Conservation (phyloP, 2,797 vertebrate species). For the Rhabdomys pumilio region DNA sequence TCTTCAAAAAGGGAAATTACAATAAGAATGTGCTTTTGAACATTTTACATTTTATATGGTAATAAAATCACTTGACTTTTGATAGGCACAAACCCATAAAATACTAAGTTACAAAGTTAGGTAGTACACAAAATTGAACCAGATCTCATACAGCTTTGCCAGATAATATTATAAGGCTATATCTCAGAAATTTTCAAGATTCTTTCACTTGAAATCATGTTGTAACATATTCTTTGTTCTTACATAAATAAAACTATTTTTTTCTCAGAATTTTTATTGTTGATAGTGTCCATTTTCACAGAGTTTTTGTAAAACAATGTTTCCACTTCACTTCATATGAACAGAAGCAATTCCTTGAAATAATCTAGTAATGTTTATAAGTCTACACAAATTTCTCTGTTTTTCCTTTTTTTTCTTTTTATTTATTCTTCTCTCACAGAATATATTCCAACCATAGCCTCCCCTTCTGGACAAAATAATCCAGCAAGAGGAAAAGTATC, state of each 20-base stretch:
- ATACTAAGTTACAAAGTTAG: conserved; percentile 13
- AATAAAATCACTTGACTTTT: conserved; percentile 11
- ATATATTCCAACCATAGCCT: neutral
- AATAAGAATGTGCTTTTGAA: neutral
- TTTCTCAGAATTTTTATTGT: conserved; percentile 28
- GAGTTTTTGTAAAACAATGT: neutral
- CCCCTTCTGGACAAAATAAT: neutral
- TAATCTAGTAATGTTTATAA: neutral
- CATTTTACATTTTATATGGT: conserved; percentile 43
- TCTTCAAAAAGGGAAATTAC: conserved; percentile 6
- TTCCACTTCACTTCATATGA: conserved; percentile 41
- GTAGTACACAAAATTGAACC: conserved; percentile 11
- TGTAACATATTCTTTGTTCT: conserved; percentile 14
- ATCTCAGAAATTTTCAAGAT: conserved; percentile 34
- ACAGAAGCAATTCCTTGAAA: neutral
- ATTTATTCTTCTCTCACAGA: neutral
- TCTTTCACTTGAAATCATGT: conserved; percentile 44
- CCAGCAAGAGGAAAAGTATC: neutral
- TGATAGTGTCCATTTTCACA: conserved; percentile 25
- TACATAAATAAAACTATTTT: conserved; percentile 32
- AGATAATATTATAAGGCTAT: neutral
- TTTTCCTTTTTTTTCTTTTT: neutral
- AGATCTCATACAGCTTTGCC: neutral
- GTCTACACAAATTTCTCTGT: neutral
- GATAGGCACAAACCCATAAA: conserved; percentile 44